phyloP scores from a whole-genome alignment of 53 echinoderm and acorn worm species.

The Paracentrotus lividus region DNA sequence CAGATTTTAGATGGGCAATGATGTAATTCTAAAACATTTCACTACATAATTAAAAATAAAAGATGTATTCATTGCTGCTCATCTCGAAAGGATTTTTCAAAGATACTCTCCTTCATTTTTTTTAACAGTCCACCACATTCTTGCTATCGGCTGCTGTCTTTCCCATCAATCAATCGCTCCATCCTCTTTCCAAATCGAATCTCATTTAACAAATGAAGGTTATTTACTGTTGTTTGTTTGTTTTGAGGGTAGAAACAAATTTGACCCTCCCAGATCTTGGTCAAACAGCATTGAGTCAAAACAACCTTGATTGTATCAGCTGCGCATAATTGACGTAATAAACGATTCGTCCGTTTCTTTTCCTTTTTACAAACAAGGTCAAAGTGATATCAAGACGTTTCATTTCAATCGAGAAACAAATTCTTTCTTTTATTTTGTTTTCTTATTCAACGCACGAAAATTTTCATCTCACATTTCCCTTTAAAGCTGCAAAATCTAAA shows the following conservation, averaged over 20 bases:
- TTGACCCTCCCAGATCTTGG: background rate
- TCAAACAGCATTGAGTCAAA: background rate
- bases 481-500: too few relatives aligned
- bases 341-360: background rate
- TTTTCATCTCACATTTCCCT: too few relatives aligned
- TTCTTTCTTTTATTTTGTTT: too few relatives aligned
- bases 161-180: background rate
- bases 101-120: too few relatives aligned
- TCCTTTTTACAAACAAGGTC: background rate
- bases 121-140: too few relatives aligned
- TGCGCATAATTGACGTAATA: background rate
- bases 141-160: too few relatives aligned
- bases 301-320: background rate
- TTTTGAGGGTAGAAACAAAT: background rate
- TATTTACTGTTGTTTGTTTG: background rate
- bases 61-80: too few relatives aligned
- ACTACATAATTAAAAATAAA: too few relatives aligned
- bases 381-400: background rate
- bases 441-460: too few relatives aligned
- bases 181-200: background rate
- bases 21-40: too few relatives aligned
- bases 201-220: background rate
- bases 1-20: too few relatives aligned
- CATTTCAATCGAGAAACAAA: background rate
- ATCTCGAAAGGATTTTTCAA: too few relatives aligned